Evolutionary conservation across 2,113 vertebrate genomes (phyloP).

Genomic region (Notarius lentiginosus): DNA sequence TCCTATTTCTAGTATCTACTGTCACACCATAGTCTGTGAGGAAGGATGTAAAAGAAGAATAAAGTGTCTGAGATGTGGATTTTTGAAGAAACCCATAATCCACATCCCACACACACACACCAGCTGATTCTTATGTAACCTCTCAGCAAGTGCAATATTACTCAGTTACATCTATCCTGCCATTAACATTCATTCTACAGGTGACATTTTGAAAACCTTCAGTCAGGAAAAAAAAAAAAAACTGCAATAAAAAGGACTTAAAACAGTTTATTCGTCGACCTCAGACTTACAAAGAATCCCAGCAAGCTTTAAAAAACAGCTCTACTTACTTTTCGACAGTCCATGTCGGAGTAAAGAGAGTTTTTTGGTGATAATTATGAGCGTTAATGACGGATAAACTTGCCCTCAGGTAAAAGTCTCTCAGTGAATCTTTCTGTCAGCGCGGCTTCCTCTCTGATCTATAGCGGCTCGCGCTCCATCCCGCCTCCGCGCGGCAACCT

Average conservation of each 20-base stretch:
- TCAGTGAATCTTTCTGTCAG: not conserved
- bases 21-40: not conserved
- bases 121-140: constrained; percentile 4
- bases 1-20: not conserved
- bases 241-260: not conserved
- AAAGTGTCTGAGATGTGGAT: not conserved
- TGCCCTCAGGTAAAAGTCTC: not conserved
- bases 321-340: constrained; percentile 60
- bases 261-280: not conserved
- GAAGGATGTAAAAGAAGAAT: not conserved
- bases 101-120: not conserved
- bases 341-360: constrained; percentile 42
- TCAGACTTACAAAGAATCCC: not conserved
- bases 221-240: not conserved
- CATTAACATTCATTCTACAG: not conserved
- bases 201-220: not conserved
- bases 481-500: constrained; percentile 26
- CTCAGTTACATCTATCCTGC: not conserved
- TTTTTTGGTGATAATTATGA: not conserved
- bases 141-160: not conserved
- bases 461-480: constrained; percentile 31
- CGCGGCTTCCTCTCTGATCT: constrained; percentile 18
- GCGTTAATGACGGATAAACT: not conserved
- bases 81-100: not conserved
- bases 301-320: constrained; percentile 8